Percentiles rank a stretch among this genome's conserved stretches.
Conservation (phyloP, 2,113 vertebrate genomes). For the Mastomys natalensis region DNA sequence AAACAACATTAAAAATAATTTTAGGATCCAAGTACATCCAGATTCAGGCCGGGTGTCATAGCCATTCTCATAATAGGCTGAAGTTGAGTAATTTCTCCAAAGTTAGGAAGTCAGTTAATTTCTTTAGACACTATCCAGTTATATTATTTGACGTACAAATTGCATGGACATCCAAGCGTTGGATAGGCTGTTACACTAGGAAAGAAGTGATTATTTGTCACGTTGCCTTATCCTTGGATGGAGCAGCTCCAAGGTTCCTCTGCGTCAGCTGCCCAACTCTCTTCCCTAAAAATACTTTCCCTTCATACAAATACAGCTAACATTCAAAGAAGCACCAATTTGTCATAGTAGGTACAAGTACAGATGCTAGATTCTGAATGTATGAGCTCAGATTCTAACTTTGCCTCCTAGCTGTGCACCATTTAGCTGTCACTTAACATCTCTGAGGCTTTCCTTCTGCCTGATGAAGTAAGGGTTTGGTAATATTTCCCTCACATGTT, state of each 20-base stretch:
- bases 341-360: neutral
- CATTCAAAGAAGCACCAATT: neutral
- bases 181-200: neutral
- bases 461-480: neutral
- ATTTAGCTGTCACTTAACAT: neutral
- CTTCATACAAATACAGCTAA: neutral
- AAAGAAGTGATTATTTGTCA: neutral
- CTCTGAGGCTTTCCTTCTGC: neutral
- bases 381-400: neutral
- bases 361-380: neutral
- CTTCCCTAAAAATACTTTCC: neutral
- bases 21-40: neutral
- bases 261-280: neutral
- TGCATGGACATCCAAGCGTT: neutral
- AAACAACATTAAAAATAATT: neutral
- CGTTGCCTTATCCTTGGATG: neutral
- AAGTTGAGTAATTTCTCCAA: constrained; percentile 28
- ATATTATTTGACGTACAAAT: constrained; percentile 28
- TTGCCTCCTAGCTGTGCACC: neutral
- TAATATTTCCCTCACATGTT: neutral
- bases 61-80: neutral
- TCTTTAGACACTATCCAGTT: constrained; percentile 18
- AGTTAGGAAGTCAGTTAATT: neutral
- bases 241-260: neutral
- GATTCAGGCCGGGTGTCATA: neutral